Percentiles rank a stretch among this genome's conserved stretches.
phyloP scores from a whole-genome alignment of 2,888 invertebrate species.

The Atrina japonica region DNA sequence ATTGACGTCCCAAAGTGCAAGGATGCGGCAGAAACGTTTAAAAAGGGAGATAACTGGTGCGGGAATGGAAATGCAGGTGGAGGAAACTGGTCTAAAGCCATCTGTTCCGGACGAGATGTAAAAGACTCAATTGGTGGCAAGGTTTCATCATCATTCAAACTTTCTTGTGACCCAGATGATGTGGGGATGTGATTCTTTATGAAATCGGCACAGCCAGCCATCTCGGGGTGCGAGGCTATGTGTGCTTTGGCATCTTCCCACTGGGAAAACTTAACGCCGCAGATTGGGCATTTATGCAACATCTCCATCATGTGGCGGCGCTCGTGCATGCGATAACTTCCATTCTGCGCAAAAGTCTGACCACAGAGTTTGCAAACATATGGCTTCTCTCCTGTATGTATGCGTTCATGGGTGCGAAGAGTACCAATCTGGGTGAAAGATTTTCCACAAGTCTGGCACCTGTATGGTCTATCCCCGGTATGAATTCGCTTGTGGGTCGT shows the following conservation, averaged over 20 bases:
- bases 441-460: conserved; percentile 66
- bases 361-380: conserved; percentile 71
- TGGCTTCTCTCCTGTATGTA: conserved; percentile 74
- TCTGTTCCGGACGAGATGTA: conserved; percentile 45
- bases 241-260: conserved; percentile 72
- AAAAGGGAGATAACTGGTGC: conserved; percentile 30
- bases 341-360: conserved; percentile 74
- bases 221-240: conserved; percentile 68
- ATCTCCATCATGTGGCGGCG: conserved; percentile 71
- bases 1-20: conserved; percentile 31
- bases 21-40: conserved; percentile 33
- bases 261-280: conserved; percentile 67
- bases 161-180: conserved; percentile 12
- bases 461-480: conserved; percentile 72
- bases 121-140: conserved; percentile 35
- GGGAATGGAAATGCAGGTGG: conserved; percentile 42
- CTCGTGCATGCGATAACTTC: conserved; percentile 76
- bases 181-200: conserved; percentile 23
- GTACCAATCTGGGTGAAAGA: conserved; percentile 76
- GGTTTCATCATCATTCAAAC: conserved; percentile 21
- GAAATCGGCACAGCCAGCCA: conserved; percentile 24
- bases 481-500: conserved; percentile 74
- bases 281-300: conserved; percentile 71
- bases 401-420: conserved; percentile 73
- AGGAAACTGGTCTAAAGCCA: conserved; percentile 39